Evolutionary conservation across 2,113 vertebrate genomes (phyloP), one percentile per base, ranked within the genome.

Genomic region (Eclectus roratus): DNA sequence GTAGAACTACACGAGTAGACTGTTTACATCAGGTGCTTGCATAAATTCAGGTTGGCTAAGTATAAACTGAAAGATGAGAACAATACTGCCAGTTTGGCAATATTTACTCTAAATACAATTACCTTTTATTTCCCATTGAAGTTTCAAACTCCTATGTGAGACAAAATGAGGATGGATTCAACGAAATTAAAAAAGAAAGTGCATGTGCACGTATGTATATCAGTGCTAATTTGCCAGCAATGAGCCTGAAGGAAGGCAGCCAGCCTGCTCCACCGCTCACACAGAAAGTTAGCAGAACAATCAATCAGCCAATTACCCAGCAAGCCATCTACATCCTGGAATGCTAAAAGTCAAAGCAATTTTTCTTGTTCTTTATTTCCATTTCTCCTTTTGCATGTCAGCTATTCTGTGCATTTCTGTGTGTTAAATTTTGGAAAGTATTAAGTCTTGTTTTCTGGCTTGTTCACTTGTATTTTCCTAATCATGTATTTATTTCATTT

Each of bases 191-290:
- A 53, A 70, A 53, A 29, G 58, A 37, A 50, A 69, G 29, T 0
- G 17, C 17, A 0, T 29, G 47, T 74, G 46, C 50, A 5, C 13
- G 11, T 84, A 16, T 28, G 44, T 65, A 11, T 41, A 66, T 52
- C 50, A 47, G 49, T 85, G 91, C 81, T 49, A 88, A 21, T 77
- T 88, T 85, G 46, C 87, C 74, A 83, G 81, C 21, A 7, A 81
- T 77, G 58, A 82, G 61, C 84, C 74, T 82, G 74, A 60, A 95
- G 80, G 78, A 68, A 85, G 63, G 68, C 91, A 95, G 89, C 84
- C 53, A 89, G 47, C 31, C 87, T 93, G 65, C 50, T 89, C 46
- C n/a, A 77, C 41, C 55, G 55, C 64, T 93, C 83, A 88, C 61
- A 83, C 90, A 85, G 83, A 88, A 89, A 87, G 58, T 85, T 21